Evolutionary conservation across 2,797 vertebrate species (phyloP).

Genomic region (Sciaenops ocellatus): DNA sequence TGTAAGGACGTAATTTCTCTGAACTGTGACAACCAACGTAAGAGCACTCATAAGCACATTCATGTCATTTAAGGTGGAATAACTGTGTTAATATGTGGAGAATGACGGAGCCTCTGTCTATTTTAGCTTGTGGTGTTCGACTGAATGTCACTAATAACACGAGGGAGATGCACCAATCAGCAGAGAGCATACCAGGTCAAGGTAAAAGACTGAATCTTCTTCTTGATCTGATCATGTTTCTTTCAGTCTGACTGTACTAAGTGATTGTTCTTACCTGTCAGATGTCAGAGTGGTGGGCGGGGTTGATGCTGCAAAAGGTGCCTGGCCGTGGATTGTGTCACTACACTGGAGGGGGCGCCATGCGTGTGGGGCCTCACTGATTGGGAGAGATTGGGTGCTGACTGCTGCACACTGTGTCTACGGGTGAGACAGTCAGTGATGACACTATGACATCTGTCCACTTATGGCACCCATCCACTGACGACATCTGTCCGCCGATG

Average conservation of each 20-base stretch:
- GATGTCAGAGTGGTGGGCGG: constrained; percentile 88
- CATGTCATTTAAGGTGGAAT: not conserved
- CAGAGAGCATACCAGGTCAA: not conserved
- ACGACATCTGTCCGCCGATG: no score
- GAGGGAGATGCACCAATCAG: constrained; percentile 5
- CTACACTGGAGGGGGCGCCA: constrained; percentile 81
- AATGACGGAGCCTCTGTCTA: not conserved
- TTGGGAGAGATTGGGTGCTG: constrained; percentile 90
- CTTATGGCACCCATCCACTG: no score
- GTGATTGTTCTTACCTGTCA: constrained; percentile 27
- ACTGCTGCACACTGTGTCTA: constrained; percentile 95
- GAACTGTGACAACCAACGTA: constrained; percentile 88
- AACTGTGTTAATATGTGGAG: not conserved
- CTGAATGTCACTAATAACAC: constrained; percentile 17
- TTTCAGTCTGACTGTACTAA: not conserved
- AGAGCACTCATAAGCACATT: constrained; percentile 61
- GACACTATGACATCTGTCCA: not conserved
- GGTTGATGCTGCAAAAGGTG: constrained; percentile 81
- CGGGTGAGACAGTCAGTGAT: constrained; percentile 83
- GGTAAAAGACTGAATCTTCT: constrained; percentile 34
- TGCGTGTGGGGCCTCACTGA: constrained; percentile 89
- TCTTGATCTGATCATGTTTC: not conserved
- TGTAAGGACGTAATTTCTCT: constrained; percentile 86
- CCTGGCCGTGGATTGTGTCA: constrained; percentile 94
- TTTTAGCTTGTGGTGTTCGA: constrained; percentile 81